phyloP scores from a whole-genome alignment of 1,140 invertebrate species.

The Anastrepha obliqua region DNA sequence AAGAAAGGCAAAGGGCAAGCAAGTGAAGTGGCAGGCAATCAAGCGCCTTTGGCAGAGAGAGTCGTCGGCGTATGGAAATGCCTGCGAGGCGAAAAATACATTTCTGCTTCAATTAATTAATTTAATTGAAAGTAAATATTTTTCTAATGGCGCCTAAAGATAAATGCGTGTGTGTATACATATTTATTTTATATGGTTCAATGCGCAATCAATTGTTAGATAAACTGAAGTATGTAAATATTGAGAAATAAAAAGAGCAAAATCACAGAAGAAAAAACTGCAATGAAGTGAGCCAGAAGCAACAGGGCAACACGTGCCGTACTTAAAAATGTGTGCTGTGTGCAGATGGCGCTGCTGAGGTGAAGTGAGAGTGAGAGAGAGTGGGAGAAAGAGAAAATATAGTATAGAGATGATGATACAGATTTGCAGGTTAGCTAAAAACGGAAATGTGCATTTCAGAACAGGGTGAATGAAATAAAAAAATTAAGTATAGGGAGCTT shows the following conservation, averaged over 20 bases:
- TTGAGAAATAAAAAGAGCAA: neutral
- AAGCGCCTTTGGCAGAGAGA: neutral
- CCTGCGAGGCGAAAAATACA: neutral
- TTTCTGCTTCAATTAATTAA: constrained; percentile 48
- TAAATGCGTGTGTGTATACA: no score
- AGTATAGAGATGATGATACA: no score
- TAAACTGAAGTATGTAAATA: neutral
- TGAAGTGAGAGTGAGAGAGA: neutral
- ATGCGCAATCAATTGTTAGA: constrained; percentile 3
- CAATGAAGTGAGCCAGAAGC: neutral
- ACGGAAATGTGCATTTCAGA: neutral
- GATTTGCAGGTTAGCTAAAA: neutral
- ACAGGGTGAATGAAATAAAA: neutral
- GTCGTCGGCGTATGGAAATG: neutral
- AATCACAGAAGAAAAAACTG: neutral
- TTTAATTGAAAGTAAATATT: constrained; percentile 48
- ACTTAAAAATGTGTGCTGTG: neutral
- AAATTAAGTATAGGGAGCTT: neutral
- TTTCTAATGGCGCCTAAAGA: constrained; percentile 6
- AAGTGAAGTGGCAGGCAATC: neutral
- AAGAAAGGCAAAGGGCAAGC: neutral
- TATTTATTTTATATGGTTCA: neutral
- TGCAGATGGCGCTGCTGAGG: neutral
- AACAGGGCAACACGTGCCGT: neutral
- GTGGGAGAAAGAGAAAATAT: neutral